Conservation (phyloP, 2,113 vertebrate genomes). For the Siphamia tubifer region DNA sequence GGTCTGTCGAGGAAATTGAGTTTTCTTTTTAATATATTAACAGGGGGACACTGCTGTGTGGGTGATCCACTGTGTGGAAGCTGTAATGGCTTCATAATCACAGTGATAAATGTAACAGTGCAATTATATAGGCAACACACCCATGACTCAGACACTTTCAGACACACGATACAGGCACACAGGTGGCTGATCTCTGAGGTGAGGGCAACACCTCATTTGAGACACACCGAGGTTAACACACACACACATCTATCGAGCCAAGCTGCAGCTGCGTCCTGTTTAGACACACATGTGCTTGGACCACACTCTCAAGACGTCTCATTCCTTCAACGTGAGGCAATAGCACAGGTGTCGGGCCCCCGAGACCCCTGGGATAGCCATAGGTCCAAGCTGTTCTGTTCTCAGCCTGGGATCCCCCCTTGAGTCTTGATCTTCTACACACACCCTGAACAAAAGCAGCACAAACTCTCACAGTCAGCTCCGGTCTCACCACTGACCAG, state of each 20-base stretch:
- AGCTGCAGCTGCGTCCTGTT: slow-evolving; percentile 72
- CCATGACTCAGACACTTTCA: slow-evolving; percentile 14
- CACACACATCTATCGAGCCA: slow-evolving; percentile 10
- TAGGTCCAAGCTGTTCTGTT: slow-evolving; percentile 54
- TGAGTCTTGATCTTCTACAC: slow-evolving; percentile 28
- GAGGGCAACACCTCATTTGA: slow-evolving; percentile 56
- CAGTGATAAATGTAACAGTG: slow-evolving; percentile 36
- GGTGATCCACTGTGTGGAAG: slow-evolving; percentile 10
- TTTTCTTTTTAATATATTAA: slow-evolving; percentile 7
- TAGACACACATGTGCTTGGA: slow-evolving; percentile 48
- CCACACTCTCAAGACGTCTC: slow-evolving; percentile 41
- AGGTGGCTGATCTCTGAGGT: slow-evolving; percentile 61
- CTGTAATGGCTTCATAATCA: slow-evolving; percentile 23
- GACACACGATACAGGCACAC: slow-evolving; percentile 7
- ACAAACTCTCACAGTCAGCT: neutral
- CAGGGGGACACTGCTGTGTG: neutral
- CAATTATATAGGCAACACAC: slow-evolving; percentile 21
- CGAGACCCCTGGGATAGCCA: slow-evolving; percentile 50
- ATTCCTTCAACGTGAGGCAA: slow-evolving; percentile 71
- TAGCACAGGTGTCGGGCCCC: slow-evolving; percentile 67
- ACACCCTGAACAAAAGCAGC: neutral
- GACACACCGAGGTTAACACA: slow-evolving; percentile 9
- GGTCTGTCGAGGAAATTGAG: slow-evolving; percentile 14
- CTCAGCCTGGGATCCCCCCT: slow-evolving; percentile 50
- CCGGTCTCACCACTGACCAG: slow-evolving; percentile 1